phyloP scores from a whole-genome alignment of 2,888 invertebrate species.

The Plemyria rubiginata region DNA sequence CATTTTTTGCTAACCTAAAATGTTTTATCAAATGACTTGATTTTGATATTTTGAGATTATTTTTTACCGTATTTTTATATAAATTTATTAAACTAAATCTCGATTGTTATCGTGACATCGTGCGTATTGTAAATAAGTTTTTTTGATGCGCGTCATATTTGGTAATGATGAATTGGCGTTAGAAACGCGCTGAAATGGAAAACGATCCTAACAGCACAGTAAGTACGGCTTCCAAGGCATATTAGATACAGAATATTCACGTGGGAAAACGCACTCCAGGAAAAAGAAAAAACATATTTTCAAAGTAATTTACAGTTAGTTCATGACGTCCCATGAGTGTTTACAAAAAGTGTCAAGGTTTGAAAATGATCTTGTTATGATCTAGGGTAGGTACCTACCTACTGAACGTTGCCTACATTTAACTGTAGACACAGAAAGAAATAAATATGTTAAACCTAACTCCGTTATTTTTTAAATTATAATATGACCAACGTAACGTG shows the following conservation, averaged over 20 bases:
- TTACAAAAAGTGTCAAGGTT: conserved; percentile 11
- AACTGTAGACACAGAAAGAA: background rate
- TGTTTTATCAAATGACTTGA: conserved; percentile 85
- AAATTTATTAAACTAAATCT: conserved; percentile 80
- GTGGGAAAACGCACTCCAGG: background rate
- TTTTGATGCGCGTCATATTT: conserved; percentile 73
- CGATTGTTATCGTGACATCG: conserved; percentile 74
- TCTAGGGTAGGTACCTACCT: conserved; percentile 1
- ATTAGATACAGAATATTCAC: background rate
- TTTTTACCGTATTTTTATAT: conserved; percentile 81
- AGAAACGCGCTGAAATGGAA: conserved; percentile 76
- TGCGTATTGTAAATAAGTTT: conserved; percentile 60
- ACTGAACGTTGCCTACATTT: background rate
- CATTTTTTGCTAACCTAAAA: conserved; percentile 85
- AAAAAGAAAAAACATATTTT: background rate
- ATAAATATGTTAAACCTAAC: background rate
- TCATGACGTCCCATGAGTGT: conserved; percentile 12
- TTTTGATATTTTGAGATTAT: conserved; percentile 76
- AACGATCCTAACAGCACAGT: conserved; percentile 83
- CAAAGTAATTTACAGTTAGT: conserved; percentile 4
- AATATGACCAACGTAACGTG: background rate
- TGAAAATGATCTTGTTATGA: background rate
- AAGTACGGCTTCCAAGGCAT: conserved; percentile 56
- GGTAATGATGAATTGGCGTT: conserved; percentile 77
- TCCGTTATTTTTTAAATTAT: background rate